These are phyloP conservation scores for Tetanocera ferruginea DNA, from an alignment of 2,888 invertebrate genomes.

Conservation along the genomic window DNA sequence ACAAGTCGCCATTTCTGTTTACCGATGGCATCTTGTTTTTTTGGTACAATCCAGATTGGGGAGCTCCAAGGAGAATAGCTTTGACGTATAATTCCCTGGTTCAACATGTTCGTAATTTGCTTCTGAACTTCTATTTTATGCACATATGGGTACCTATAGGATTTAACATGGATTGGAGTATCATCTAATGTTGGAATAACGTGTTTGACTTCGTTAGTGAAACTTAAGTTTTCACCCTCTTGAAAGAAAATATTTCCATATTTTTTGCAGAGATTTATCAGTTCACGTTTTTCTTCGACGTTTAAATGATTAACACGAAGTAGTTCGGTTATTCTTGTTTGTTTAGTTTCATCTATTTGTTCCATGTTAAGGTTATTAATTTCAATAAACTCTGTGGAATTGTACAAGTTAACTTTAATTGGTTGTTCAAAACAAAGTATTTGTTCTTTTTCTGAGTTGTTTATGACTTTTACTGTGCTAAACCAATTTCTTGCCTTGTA, in stretches of 20 bases:
- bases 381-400: too few species aligned
- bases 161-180: slow-evolving; percentile 26
- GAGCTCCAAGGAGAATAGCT: slow-evolving; percentile 33
- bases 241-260: slow-evolving; percentile 10
- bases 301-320: slow-evolving; percentile 36
- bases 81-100: slow-evolving; percentile 30
- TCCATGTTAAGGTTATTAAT: slow-evolving; percentile 17
- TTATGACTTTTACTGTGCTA: too few species aligned
- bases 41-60: slow-evolving; percentile 37
- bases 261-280: slow-evolving; percentile 19
- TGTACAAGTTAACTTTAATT: too few species aligned
- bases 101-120: slow-evolving; percentile 33
- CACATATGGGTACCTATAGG: slow-evolving; percentile 35
- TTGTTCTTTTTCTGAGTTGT: too few species aligned
- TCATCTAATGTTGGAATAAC: slow-evolving; percentile 23
- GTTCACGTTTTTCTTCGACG: slow-evolving; percentile 16
- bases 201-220: slow-evolving; percentile 35
- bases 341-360: too few species aligned
- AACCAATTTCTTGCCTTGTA: too few species aligned
- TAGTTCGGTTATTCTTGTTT: neutral
- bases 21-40: slow-evolving; percentile 34
- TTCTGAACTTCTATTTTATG: slow-evolving; percentile 33
- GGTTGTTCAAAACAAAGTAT: too few species aligned
- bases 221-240: slow-evolving; percentile 19
- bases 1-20: slow-evolving; percentile 40